Percentiles rank a stretch among this genome's conserved stretches.
Conservation (phyloP, 2,113 vertebrate genomes). For the Scalopus aquaticus region DNA sequence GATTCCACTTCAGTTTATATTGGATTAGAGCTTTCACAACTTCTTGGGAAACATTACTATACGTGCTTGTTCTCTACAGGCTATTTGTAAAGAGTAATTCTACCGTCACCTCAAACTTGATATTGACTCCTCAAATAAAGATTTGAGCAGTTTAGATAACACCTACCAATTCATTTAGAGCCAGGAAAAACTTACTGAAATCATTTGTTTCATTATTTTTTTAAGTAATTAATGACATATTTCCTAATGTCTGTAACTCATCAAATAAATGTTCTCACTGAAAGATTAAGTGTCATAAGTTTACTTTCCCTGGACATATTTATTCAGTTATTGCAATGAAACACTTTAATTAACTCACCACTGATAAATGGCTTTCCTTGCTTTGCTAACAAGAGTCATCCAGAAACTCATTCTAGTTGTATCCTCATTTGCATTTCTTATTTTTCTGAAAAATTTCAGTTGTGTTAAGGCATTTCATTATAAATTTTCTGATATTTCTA, state of each 20-base stretch:
- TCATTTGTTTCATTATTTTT: neutral
- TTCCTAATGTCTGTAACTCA: neutral
- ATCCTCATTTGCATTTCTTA: neutral
- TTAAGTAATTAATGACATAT: neutral
- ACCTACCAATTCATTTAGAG: neutral
- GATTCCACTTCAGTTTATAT: neutral
- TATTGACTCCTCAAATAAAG: neutral
- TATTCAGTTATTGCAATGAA: neutral
- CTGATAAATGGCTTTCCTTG: neutral
- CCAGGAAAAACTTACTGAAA: neutral
- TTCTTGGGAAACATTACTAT: neutral
- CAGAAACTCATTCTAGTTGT: neutral
- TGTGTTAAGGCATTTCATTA: neutral
- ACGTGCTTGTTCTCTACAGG: neutral
- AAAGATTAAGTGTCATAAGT: neutral
- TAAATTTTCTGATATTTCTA: neutral
- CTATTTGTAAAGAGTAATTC: neutral
- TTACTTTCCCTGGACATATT: neutral
- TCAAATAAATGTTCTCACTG: neutral
- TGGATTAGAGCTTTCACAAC: neutral
- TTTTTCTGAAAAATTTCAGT: neutral
- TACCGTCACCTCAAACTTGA: neutral
- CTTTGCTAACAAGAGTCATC: neutral
- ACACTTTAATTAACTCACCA: constrained; percentile 34
- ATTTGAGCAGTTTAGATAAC: neutral